phyloP scores from a whole-genome alignment of 2,113 vertebrate species.

The Pedetes capensis region DNA sequence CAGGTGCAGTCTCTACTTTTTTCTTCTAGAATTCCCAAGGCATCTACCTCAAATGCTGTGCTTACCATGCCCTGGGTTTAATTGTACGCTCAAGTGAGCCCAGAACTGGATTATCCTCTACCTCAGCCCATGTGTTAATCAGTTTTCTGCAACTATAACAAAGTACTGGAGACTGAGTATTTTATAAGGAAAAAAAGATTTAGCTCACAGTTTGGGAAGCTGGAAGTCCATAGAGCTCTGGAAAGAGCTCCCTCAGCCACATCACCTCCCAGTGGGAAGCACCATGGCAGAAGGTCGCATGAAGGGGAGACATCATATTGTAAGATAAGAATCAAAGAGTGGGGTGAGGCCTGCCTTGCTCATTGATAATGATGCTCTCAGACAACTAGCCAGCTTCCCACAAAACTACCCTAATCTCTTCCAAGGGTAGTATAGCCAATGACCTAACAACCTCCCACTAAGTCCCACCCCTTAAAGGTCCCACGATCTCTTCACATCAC shows the following conservation, averaged over 20 bases:
- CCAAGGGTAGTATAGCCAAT: neutral
- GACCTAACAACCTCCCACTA: neutral
- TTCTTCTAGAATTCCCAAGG: neutral
- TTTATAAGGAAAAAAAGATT: neutral
- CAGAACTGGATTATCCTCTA: neutral
- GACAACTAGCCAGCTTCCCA: neutral
- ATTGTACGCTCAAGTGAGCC: neutral
- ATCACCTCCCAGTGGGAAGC: too few relatives aligned
- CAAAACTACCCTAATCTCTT: neutral
- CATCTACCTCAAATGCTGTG: neutral
- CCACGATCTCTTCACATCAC: neutral
- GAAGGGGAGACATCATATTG: neutral
- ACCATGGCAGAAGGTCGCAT: neutral
- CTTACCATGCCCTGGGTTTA: neutral
- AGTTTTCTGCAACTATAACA: neutral
- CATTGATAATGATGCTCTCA: neutral
- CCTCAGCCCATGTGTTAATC: neutral
- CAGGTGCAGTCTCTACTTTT: neutral
- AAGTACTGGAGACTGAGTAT: neutral
- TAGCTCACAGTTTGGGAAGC: neutral
- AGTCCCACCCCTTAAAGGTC: neutral
- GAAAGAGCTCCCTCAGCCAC: fast-evolving
- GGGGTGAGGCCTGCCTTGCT: neutral
- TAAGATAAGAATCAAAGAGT: neutral
- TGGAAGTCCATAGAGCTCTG: neutral